Percentiles rank a stretch among this genome's conserved stretches.
phyloP scores from a whole-genome alignment of 2,797 vertebrate species.

The Danio aesculapii region DNA sequence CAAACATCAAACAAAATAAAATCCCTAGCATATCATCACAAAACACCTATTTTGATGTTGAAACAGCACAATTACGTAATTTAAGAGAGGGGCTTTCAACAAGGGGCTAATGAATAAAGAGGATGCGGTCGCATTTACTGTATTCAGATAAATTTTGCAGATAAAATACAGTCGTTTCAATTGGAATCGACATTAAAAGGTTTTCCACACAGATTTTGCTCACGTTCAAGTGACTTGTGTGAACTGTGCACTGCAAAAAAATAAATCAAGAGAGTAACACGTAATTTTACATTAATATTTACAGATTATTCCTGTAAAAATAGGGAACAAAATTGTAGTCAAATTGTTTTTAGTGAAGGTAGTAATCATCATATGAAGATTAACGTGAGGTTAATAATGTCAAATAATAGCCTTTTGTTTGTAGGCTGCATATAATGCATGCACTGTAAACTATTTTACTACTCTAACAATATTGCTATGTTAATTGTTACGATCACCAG shows the following conservation, averaged over 20 bases:
- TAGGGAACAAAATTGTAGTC: too few relatives aligned
- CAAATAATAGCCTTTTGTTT: too few relatives aligned
- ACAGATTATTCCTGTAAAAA: too few relatives aligned
- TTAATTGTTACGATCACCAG: too few relatives aligned
- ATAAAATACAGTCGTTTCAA: not conserved
- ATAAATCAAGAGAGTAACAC: too few relatives aligned
- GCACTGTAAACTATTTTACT: too few relatives aligned
- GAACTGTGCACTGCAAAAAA: not conserved
- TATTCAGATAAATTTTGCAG: not conserved
- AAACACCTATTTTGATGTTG: constrained; percentile 20
- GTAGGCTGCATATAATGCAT: too few relatives aligned
- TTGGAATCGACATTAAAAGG: not conserved
- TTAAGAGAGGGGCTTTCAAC: not conserved
- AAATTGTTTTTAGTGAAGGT: too few relatives aligned
- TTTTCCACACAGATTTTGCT: not conserved
- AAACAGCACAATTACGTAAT: not conserved
- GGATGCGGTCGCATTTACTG: not conserved
- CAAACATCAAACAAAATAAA: constrained; percentile 28
- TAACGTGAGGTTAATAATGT: too few relatives aligned
- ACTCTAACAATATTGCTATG: too few relatives aligned
- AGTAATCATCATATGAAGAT: too few relatives aligned
- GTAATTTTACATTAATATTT: too few relatives aligned
- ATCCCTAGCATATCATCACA: not conserved
- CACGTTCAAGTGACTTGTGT: not conserved
- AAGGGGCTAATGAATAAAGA: not conserved